These are phyloP conservation scores for Drepana arcuata DNA, from an alignment of 1,140 invertebrate genomes.

Conservation along the genomic window DNA sequence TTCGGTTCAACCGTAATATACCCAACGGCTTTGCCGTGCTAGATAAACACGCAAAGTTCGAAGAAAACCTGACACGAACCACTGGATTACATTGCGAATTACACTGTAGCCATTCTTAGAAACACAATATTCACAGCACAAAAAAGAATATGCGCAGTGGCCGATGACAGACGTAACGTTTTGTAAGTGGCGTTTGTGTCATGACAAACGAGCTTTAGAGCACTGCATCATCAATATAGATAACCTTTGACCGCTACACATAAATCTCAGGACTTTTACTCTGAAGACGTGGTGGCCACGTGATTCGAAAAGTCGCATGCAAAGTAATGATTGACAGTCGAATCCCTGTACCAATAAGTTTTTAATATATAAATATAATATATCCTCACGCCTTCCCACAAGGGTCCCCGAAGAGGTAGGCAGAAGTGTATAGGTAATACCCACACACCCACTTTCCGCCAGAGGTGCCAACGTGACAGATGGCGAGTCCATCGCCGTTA, in stretches of 20 bases:
- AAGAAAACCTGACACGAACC: constrained; percentile 46
- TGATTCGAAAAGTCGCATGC: no score
- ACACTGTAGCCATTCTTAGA: constrained; percentile 32
- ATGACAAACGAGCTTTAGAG: constrained; percentile 24
- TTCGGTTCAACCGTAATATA: constrained; percentile 47
- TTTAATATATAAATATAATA: no score
- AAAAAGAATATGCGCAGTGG: constrained; percentile 19
- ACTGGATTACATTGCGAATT: constrained; percentile 45
- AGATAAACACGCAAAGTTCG: constrained; percentile 61
- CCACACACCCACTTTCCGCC: no score
- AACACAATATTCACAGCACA: constrained; percentile 28
- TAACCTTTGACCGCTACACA: constrained; percentile 13
- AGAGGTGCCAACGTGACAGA: no score
- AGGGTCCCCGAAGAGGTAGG: no score
- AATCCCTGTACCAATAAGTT: no score
- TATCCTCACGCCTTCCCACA: no score
- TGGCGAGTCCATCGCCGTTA: no score
- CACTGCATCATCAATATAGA: constrained; percentile 15
- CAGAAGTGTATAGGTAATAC: no score
- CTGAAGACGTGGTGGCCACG: no score
- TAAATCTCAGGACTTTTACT: constrained; percentile 16
- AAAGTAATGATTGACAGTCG: no score
- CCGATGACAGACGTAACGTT: constrained; percentile 27
- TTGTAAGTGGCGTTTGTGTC: constrained; percentile 24
- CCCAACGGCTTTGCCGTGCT: constrained; percentile 53